Conservation (phyloP, 2,888 invertebrate species). For the Timandra comae region DNA sequence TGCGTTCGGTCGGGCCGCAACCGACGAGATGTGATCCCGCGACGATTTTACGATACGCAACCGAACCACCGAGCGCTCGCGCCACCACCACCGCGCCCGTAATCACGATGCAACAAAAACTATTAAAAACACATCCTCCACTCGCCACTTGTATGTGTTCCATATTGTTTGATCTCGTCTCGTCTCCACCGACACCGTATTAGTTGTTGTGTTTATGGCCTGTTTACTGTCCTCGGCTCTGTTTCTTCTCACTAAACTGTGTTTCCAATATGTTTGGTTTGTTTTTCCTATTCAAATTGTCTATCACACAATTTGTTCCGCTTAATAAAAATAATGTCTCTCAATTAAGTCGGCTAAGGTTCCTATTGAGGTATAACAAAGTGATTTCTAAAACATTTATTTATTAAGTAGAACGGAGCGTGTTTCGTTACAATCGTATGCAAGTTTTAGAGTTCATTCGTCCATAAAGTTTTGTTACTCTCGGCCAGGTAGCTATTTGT, state of each 20-base stretch:
- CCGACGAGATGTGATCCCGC: conserved; percentile 28
- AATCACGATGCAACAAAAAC: conserved; percentile 17
- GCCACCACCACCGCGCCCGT: conserved; percentile 12
- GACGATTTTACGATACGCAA: conserved; percentile 29
- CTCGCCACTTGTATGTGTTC: conserved; percentile 1
- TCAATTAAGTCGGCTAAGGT: too few relatives aligned
- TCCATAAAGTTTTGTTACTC: conserved; percentile 7
- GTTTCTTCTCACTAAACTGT: neutral
- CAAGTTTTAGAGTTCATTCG: conserved; percentile 14
- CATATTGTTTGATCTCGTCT: conserved; percentile 11
- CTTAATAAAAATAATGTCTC: too few relatives aligned
- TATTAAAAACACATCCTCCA: conserved; percentile 11
- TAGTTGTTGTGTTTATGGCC: conserved; percentile 28
- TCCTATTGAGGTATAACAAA: too few relatives aligned
- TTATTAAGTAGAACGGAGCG: too few relatives aligned
- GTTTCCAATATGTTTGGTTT: conserved; percentile 5
- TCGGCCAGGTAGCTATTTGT: conserved; percentile 6
- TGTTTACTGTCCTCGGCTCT: conserved; percentile 23
- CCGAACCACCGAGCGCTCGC: conserved; percentile 9
- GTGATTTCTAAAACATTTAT: too few relatives aligned
- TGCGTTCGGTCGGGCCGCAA: conserved; percentile 46
- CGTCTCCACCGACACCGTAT: conserved; percentile 23
- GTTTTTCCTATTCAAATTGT: conserved; percentile 6
- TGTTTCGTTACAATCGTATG: too few relatives aligned
- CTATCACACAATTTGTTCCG: too few relatives aligned